Evolutionary conservation across 2,113 vertebrate species (phyloP).

Genomic region (Leptobrachium ailaonicum): DNA sequence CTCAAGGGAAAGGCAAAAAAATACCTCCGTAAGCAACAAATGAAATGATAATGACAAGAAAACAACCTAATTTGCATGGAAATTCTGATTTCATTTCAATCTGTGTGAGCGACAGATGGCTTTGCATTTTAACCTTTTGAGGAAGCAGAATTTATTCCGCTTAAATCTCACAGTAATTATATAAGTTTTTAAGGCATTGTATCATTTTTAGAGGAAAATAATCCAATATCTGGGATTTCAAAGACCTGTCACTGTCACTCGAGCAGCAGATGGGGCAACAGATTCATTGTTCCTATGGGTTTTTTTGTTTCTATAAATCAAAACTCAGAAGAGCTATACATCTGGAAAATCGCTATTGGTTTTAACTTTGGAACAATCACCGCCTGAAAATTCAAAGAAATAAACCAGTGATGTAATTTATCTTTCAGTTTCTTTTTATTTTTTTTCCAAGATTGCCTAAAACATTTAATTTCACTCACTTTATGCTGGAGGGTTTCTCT

Average conservation of each 20-base stretch:
- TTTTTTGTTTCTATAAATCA: constrained; percentile 27
- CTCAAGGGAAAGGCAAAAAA: background rate
- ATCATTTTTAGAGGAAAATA: background rate
- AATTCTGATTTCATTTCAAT: background rate
- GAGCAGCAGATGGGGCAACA: constrained; percentile 27
- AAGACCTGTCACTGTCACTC: constrained; percentile 10
- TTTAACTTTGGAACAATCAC: too few relatives aligned
- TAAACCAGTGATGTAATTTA: too few relatives aligned
- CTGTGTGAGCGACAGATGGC: constrained; percentile 31
- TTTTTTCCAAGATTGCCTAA: too few relatives aligned
- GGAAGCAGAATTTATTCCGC: constrained; percentile 16
- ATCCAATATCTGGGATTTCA: constrained; percentile 15
- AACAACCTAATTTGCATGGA: constrained; percentile 24
- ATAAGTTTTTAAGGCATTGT: constrained; percentile 16
- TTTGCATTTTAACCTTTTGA: constrained; percentile 23
- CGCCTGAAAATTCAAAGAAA: too few relatives aligned
- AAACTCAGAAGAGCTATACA: background rate
- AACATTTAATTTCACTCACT: too few relatives aligned
- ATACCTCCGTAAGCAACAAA: background rate
- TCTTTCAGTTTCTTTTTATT: too few relatives aligned
- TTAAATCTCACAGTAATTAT: constrained; percentile 11
- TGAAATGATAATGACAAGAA: constrained; percentile 18
- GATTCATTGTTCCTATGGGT: constrained; percentile 16
- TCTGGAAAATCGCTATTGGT: background rate
- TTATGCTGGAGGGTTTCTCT: too few relatives aligned